These are phyloP conservation scores for Platycheirus rosarum DNA, from an alignment of 2,888 invertebrate species.

Conservation along the genomic window DNA sequence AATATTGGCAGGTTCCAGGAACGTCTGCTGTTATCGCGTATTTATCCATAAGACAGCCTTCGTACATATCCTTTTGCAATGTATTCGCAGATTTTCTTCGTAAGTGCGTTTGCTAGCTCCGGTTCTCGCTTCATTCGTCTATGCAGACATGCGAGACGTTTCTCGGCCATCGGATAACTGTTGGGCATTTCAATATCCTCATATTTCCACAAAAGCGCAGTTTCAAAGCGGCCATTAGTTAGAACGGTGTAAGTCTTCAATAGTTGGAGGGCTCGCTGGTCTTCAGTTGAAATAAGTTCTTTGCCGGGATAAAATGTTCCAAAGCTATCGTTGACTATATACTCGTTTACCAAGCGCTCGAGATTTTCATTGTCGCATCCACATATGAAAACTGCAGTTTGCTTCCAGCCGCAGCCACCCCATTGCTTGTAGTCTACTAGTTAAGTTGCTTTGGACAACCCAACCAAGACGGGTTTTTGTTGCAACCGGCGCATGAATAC, in stretches of 20 bases:
- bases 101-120: background rate
- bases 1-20: conserved; percentile 5
- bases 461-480: background rate
- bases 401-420: no score
- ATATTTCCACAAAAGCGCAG: background rate
- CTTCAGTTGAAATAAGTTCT: background rate
- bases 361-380: background rate
- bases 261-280: background rate
- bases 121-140: conserved; percentile 1
- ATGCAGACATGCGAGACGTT: background rate
- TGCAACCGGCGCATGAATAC: background rate
- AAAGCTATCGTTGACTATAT: background rate
- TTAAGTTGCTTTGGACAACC: background rate
- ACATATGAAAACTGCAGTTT: no score
- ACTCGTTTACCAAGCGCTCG: background rate
- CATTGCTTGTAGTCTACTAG: no score
- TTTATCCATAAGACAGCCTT: background rate
- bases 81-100: background rate
- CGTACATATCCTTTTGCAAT: background rate
- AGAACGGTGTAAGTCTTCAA: background rate
- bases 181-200: background rate
- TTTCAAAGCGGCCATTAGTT: background rate
- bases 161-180: background rate
- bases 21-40: background rate
- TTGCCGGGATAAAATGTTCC: background rate